These are phyloP conservation scores for Aradophagus sp. DNA, from an alignment of 1,140 invertebrate species.

Conservation along the genomic window DNA sequence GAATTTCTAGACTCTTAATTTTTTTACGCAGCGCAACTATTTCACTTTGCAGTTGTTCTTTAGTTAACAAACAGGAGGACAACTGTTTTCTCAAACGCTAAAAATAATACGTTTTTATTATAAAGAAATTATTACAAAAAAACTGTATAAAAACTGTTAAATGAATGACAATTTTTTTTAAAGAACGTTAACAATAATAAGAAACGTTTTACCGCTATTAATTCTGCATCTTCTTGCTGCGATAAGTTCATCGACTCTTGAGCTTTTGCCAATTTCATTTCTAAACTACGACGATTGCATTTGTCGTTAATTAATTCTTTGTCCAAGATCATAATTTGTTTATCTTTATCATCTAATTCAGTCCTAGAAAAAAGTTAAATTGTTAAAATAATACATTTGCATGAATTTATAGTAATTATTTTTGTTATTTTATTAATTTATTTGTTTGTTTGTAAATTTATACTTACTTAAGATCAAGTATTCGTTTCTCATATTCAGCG, in stretches of 20 bases:
- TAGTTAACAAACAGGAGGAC: constrained; percentile 56
- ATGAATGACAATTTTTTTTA: neutral
- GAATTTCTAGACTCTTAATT: constrained; percentile 60
- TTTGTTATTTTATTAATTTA: no score
- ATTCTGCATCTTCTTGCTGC: constrained; percentile 65
- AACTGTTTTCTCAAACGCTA: constrained; percentile 61
- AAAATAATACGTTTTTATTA: constrained; percentile 1
- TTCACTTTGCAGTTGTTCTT: constrained; percentile 61
- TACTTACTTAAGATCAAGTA: constrained; percentile 65
- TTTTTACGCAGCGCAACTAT: constrained; percentile 56
- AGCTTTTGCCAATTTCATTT: constrained; percentile 63
- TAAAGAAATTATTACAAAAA: neutral
- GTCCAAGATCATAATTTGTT: constrained; percentile 59
- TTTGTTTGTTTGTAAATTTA: no score
- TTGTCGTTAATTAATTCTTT: constrained; percentile 66
- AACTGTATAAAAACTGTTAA: neutral
- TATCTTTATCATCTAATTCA: constrained; percentile 63
- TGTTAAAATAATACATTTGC: constrained; percentile 2
- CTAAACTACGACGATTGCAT: constrained; percentile 58
- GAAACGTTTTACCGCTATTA: constrained; percentile 62
- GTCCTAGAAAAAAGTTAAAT: constrained; percentile 36
- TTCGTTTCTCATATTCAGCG: constrained; percentile 67
- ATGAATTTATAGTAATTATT: no score
- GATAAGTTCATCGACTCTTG: constrained; percentile 53
- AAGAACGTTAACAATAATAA: neutral